Base-by-base conservation (phyloP, 2,797 vertebrate species). In the Meda fulgida region DNA sequence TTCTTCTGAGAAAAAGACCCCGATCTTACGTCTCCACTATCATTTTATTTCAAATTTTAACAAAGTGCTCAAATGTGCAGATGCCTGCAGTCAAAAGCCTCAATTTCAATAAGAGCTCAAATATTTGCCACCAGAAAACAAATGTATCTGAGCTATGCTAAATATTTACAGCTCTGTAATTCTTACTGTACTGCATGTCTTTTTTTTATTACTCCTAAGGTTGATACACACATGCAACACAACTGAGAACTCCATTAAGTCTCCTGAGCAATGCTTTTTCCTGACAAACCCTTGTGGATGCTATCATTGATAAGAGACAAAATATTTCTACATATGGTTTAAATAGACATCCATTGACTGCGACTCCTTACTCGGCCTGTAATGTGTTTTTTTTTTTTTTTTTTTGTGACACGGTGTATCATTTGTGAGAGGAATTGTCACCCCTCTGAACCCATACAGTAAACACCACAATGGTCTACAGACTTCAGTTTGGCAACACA, bases 271-370 rank as follows among this genome's bases (percentile, higher is more conserved):
- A 40, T 71, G 38, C 13, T 29, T 69, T 46, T 13, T 23, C 23
- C 51, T 29, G 36, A 4, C 1, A 38, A 58, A 18, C 10, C 36
- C 9, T 71, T 43, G 60, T 65, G 78, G 46, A 80, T n/a, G 46
- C 63, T n/a, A 53, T 79, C 23, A n/a, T 51, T 51, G 71, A 75
- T 75, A 75, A 77, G 53, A 71, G 31, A 14, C 80, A 29, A 71
- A 81, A 81, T 81, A 81, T 55, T 58, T 72, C 26, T 81, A 58
- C 80, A 81, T 67, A 43, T 71, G 34, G 67, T 60, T 81, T 43
- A 81, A 55, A 81, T 72, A 81, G 43, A 29, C 66, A 53, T 34
- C 34, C 70, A 43, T 43, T 73, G 23, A 58, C 51, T 60, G 36
- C 29, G 8, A 36, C 70, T 46, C 7, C 29, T 60, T 48, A 40